phyloP scores from a whole-genome alignment of 2,113 vertebrate species.

The Odontesthes bonariensis region DNA sequence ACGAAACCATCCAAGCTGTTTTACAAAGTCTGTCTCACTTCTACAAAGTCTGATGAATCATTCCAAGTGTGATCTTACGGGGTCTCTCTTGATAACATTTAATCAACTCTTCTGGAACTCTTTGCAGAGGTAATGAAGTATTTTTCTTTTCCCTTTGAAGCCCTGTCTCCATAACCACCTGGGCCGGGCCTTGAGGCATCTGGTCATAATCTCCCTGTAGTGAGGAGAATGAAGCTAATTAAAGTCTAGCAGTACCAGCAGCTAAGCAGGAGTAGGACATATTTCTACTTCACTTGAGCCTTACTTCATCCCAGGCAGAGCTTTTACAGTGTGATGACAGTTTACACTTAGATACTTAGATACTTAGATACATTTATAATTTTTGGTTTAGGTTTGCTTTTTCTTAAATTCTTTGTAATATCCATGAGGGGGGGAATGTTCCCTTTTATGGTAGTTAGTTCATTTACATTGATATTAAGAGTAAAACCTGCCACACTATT shows the following conservation, averaged over 20 bases:
- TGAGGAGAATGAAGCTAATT: slow-evolving; percentile 70
- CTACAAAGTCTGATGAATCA: slow-evolving; percentile 51
- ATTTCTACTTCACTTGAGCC: slow-evolving; percentile 58
- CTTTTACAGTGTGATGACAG: slow-evolving; percentile 24
- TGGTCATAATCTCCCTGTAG: slow-evolving; percentile 61
- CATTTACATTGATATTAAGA: neutral
- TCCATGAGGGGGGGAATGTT: no score
- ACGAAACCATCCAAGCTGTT: slow-evolving; percentile 40
- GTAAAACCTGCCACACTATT: neutral
- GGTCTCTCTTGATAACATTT: slow-evolving; percentile 56
- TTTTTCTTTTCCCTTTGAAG: slow-evolving; percentile 40
- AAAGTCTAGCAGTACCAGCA: slow-evolving; percentile 58
- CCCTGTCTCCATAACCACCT: slow-evolving; percentile 58
- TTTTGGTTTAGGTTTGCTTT: no score
- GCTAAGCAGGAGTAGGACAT: slow-evolving; percentile 51
- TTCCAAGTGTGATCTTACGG: slow-evolving; percentile 43
- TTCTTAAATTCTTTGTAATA: no score
- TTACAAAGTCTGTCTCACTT: slow-evolving; percentile 45
- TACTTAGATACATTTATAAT: no score
- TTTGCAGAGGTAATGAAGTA: slow-evolving; percentile 59
- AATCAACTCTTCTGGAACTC: slow-evolving; percentile 59
- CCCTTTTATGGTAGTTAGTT: no score
- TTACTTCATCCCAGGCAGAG: slow-evolving; percentile 16
- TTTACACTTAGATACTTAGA: slow-evolving; percentile 3
- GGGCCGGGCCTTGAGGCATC: slow-evolving; percentile 52